phyloP scores from a whole-genome alignment of 1,140 invertebrate species.

The Polyergus mexicanus region DNA sequence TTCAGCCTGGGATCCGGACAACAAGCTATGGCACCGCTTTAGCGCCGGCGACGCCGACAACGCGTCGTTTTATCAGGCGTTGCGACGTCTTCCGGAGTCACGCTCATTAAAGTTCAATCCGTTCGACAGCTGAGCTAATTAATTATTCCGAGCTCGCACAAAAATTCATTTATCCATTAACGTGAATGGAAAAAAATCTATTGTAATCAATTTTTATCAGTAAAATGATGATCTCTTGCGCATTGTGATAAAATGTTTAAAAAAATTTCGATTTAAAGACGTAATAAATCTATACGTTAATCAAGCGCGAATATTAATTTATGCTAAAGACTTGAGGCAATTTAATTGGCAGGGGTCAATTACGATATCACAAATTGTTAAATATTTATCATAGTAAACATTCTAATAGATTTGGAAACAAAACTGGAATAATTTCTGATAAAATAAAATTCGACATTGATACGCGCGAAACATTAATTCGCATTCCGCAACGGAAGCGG shows the following conservation, averaged over 20 bases:
- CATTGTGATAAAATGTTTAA: background rate
- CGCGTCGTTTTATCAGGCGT: constrained; percentile 74
- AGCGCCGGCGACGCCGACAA: constrained; percentile 84
- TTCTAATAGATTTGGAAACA: background rate
- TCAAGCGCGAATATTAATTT: background rate
- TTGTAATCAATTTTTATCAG: background rate
- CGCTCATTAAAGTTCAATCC: constrained; percentile 82
- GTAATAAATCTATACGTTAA: background rate
- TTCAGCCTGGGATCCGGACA: constrained; percentile 74
- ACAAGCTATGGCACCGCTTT: constrained; percentile 80
- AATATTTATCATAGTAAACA: background rate
- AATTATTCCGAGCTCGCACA: background rate
- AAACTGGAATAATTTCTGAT: constrained; percentile 25
- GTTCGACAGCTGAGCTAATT: constrained; percentile 78
- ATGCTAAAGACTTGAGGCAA: background rate
- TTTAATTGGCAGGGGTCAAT: constrained; percentile 25
- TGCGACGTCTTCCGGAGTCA: constrained; percentile 80
- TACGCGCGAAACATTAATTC: background rate
- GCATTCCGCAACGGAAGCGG: background rate
- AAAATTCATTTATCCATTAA: background rate
- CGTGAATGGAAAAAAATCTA: background rate
- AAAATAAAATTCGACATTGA: background rate
- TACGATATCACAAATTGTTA: background rate
- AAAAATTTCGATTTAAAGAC: background rate
- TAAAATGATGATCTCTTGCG: background rate